A percentile compares a stretch with the other conserved stretches of the same genome.
These are phyloP conservation scores for Scaptomyza reducta DNA, from an alignment of 2,888 invertebrate genomes.

Conservation along the genomic window DNA sequence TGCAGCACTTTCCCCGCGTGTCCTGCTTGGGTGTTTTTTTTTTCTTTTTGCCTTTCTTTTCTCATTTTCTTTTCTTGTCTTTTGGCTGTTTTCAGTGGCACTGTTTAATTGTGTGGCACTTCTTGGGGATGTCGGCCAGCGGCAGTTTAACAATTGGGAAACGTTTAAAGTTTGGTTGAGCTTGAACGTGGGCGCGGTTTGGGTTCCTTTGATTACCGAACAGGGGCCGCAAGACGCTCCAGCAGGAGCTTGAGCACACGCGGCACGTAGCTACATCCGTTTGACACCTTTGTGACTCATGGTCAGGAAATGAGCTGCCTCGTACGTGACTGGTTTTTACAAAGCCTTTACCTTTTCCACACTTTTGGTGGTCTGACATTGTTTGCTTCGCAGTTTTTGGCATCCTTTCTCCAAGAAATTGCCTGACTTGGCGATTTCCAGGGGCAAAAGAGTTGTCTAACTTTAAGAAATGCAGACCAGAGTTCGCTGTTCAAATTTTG, in stretches of 20 bases:
- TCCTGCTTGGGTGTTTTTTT: constrained; percentile 10
- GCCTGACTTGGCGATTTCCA: constrained; percentile 2
- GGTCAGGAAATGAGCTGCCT: constrained; percentile 78
- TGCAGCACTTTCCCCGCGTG: constrained; percentile 37
- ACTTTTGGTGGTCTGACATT: constrained; percentile 44
- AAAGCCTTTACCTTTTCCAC: constrained; percentile 31
- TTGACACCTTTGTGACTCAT: constrained; percentile 76
- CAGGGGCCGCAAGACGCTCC: constrained; percentile 17
- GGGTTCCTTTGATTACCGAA: constrained; percentile 41
- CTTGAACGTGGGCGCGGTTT: constrained; percentile 47
- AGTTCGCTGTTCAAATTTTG: constrained; percentile 64
- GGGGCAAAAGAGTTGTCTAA: constrained; percentile 33
- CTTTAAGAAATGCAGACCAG: constrained; percentile 34
- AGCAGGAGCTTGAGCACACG: constrained; percentile 66
- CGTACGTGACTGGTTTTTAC: constrained; percentile 73
- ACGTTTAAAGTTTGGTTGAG: constrained; percentile 72
- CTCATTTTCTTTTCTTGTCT: constrained; percentile 51
- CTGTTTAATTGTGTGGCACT: constrained; percentile 68
- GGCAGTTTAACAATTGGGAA: constrained; percentile 79
- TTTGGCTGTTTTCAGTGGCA: constrained; percentile 50
- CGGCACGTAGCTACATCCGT: constrained; percentile 78
- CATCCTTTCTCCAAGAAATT: constrained; percentile 33
- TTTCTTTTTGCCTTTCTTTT: constrained; percentile 17
- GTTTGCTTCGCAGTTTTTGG: constrained; percentile 34
- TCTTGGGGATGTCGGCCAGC: constrained; percentile 39